These are phyloP conservation scores for Anagrus nilaparvatae DNA, from an alignment of 1,140 invertebrate species.

Conservation along the genomic window DNA sequence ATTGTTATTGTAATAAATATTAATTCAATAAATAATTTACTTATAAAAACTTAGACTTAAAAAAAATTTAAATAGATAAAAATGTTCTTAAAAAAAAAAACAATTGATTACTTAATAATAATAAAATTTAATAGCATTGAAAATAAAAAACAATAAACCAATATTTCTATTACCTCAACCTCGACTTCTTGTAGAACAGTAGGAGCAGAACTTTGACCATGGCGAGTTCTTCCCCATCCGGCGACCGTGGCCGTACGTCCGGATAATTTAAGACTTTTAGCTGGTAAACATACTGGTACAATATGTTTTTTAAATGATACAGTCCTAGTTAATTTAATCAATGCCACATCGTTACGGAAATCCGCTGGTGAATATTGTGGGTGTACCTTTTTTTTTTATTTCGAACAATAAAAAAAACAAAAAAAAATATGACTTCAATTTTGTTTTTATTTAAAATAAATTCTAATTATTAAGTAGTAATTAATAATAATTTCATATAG, in stretches of 20 bases:
- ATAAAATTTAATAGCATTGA: background rate
- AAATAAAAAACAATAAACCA: too few relatives aligned
- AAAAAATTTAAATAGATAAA: too few relatives aligned
- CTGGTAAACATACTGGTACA: constrained; percentile 73
- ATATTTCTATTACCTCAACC: constrained; percentile 36
- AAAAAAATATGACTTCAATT: too few relatives aligned
- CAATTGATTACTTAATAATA: too few relatives aligned
- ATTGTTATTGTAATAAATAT: too few relatives aligned
- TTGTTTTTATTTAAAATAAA: too few relatives aligned
- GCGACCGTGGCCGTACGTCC: constrained; percentile 80
- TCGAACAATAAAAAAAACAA: too few relatives aligned
- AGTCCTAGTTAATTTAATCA: constrained; percentile 67
- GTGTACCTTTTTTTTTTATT: constrained; percentile 47
- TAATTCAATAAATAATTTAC: too few relatives aligned
- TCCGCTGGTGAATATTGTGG: constrained; percentile 78
- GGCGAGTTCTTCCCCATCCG: constrained; percentile 79
- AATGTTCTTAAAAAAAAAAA: constrained; percentile 1
- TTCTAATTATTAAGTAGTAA: too few relatives aligned
- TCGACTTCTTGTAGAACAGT: constrained; percentile 55
- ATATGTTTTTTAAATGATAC: constrained; percentile 84
- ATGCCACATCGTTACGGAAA: constrained; percentile 81
- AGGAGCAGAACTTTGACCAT: constrained; percentile 72
- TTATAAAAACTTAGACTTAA: too few relatives aligned
- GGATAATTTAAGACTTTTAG: constrained; percentile 60
- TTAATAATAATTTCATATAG: too few relatives aligned